Conservation (phyloP, 2,888 invertebrate species). For the Bhutanitis thaidina region DNA sequence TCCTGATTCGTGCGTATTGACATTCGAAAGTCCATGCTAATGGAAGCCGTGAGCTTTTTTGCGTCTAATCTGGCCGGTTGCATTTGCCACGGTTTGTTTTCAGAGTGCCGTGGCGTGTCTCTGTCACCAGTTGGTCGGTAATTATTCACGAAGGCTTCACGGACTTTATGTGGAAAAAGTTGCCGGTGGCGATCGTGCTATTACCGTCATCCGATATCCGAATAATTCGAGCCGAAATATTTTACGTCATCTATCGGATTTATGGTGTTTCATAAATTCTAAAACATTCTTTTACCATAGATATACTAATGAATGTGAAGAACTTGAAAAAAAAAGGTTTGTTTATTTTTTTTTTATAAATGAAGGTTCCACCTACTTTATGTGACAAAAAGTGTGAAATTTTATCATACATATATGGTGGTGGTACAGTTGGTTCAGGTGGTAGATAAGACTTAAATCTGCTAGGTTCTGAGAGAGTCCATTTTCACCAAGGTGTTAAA, state of each 20-base stretch:
- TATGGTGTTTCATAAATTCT: no score
- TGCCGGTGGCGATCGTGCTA: constrained; percentile 20
- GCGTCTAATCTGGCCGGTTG: constrained; percentile 65
- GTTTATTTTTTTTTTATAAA: no score
- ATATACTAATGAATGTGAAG: no score
- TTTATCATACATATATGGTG: no score
- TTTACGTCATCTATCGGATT: not conserved
- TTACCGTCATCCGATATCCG: constrained; percentile 4
- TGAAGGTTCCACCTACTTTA: no score
- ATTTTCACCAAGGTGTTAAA: no score
- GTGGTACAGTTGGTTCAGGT: no score
- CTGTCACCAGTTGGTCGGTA: constrained; percentile 64
- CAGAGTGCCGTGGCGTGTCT: constrained; percentile 55
- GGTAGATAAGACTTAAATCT: no score
- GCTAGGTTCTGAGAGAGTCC: no score
- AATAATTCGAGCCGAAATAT: constrained; percentile 4
- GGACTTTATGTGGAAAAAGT: constrained; percentile 50
- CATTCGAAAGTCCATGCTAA: constrained; percentile 70
- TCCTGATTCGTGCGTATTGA: constrained; percentile 74
- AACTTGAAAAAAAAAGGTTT: no score
- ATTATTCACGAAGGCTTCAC: constrained; percentile 68
- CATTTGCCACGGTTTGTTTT: constrained; percentile 66
- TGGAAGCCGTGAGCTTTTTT: constrained; percentile 71
- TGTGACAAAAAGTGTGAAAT: no score
- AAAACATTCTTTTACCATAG: no score